These are phyloP conservation scores for Alligator mississippiensis DNA, from an alignment of 2,113 vertebrate genomes.

Conservation along the genomic window DNA sequence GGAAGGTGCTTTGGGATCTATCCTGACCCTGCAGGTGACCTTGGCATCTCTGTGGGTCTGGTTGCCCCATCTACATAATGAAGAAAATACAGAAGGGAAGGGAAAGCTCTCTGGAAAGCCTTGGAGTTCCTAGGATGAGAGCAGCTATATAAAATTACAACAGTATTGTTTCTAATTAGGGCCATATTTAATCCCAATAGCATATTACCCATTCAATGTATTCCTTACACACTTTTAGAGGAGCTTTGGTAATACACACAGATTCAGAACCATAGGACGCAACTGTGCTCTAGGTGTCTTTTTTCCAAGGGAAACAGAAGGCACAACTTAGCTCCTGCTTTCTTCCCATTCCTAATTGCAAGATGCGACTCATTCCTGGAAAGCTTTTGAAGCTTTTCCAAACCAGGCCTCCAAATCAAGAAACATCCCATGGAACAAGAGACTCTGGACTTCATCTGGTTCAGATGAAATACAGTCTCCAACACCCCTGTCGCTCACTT, in stretches of 20 bases:
- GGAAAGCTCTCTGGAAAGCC: not conserved
- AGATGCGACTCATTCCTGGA: not conserved
- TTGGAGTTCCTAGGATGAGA: not conserved
- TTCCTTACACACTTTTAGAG: not conserved
- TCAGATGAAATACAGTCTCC: slow-evolving; percentile 4
- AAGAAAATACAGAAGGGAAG: not conserved
- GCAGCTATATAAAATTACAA: not conserved
- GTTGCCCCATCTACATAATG: not conserved
- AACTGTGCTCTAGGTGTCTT: not conserved
- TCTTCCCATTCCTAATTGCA: not conserved
- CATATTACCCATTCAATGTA: not conserved
- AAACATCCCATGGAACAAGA: not conserved
- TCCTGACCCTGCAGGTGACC: not conserved
- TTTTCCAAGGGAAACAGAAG: not conserved
- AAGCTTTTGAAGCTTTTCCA: not conserved
- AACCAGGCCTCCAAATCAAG: not conserved
- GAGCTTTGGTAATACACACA: not conserved
- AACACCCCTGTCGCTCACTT: not conserved
- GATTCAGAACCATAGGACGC: not conserved
- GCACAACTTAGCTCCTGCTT: not conserved
- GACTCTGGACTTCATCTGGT: slow-evolving; percentile 35
- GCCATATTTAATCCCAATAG: not conserved
- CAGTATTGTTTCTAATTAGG: no score
- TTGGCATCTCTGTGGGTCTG: not conserved
- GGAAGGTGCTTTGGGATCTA: not conserved